Percentiles rank a stretch among this genome's conserved stretches.
Conservation (phyloP, 1,140 invertebrate species). For the Cotesia vestalis region DNA sequence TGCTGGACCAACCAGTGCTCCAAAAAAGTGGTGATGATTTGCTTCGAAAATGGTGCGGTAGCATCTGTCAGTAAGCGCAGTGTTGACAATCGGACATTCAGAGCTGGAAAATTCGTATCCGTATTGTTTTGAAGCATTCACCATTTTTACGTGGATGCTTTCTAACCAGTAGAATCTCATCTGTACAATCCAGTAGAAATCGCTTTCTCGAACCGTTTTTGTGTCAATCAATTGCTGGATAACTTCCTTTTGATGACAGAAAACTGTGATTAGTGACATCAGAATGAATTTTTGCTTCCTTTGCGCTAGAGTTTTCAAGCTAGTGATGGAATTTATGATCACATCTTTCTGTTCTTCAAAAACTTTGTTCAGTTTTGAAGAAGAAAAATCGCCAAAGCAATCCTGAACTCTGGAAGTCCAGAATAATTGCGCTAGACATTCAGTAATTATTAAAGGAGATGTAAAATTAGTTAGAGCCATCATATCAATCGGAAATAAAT, state of each 20-base stretch:
- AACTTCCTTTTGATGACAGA: conserved; percentile 73
- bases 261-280: conserved; percentile 68
- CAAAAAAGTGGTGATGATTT: conserved; percentile 70
- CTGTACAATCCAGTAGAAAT: conserved; percentile 93
- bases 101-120: conserved; percentile 88
- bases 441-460: background rate
- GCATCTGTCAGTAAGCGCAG: conserved; percentile 89
- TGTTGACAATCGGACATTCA: conserved; percentile 83
- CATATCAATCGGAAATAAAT: background rate
- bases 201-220: conserved; percentile 65
- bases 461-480: background rate
- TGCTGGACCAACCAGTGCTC: conserved; percentile 72
- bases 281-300: conserved; percentile 69
- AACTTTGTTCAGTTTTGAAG: background rate
- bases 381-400: conserved; percentile 46
- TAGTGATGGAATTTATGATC: conserved; percentile 27
- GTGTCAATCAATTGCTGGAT: conserved; percentile 66
- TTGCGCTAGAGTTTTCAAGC: conserved; percentile 51
- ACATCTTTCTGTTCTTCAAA: conserved; percentile 38
- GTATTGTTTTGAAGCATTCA: conserved; percentile 78
- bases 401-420: conserved; percentile 72
- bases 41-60: conserved; percentile 91
- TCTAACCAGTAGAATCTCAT: conserved; percentile 84
- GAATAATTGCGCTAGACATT: conserved; percentile 69
- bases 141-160: conserved; percentile 78